Evolutionary conservation across 2,888 invertebrate species (phyloP).

Genomic region (Elmis aenea): DNA sequence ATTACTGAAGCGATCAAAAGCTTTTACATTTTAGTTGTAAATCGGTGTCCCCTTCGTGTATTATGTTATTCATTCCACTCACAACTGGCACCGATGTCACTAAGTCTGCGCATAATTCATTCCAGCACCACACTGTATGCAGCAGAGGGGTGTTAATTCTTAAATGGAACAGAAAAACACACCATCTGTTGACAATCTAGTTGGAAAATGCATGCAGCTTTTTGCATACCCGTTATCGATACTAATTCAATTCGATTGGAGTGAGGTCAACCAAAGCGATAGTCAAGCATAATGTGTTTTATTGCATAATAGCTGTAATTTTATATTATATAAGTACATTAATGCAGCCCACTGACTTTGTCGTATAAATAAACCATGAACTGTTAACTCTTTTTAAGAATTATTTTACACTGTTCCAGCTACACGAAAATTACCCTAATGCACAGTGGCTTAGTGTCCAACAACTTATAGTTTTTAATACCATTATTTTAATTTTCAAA

Average conservation of each 20-base stretch:
- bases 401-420: too few relatives aligned
- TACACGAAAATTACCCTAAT: too few relatives aligned
- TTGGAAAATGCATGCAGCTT: constrained; percentile 21
- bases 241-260: constrained; percentile 16
- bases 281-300: too few relatives aligned
- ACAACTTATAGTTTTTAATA: too few relatives aligned
- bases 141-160: constrained; percentile 44
- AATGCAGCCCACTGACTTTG: too few relatives aligned
- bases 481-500: too few relatives aligned
- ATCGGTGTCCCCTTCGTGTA: constrained; percentile 35
- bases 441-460: too few relatives aligned
- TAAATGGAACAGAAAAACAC: constrained; percentile 50
- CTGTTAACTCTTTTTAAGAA: too few relatives aligned
- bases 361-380: too few relatives aligned
- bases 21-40: constrained; percentile 30
- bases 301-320: too few relatives aligned
- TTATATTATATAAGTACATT: too few relatives aligned
- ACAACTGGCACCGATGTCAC: constrained; percentile 25
- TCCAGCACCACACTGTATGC: constrained; percentile 14
- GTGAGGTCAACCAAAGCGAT: too few relatives aligned
- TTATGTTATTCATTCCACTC: constrained; percentile 27
- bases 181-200: constrained; percentile 50
- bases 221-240: constrained; percentile 22
- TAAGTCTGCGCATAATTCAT: constrained; percentile 20
- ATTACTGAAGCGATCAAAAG: constrained; percentile 37